A percentile compares a stretch with the other conserved stretches of the same genome.
Evolutionary conservation across 2,888 invertebrate genomes (phyloP).

Genomic region (Shargacucullia verbasci): DNA sequence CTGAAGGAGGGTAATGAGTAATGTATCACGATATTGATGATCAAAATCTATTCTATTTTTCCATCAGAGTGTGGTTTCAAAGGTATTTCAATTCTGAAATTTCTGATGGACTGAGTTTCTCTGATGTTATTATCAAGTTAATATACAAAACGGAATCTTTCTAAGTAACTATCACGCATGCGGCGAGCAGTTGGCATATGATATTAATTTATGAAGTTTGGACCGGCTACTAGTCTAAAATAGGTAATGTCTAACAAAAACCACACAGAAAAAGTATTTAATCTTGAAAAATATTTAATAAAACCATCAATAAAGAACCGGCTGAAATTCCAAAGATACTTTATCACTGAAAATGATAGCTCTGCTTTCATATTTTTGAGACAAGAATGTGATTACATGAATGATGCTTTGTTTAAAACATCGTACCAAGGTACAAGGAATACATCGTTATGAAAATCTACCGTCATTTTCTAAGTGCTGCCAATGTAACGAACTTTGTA

Average conservation of each 20-base stretch:
- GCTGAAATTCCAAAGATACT: constrained; percentile 39
- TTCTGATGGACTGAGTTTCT: too few relatives aligned
- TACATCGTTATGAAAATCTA: constrained; percentile 54
- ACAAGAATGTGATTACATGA: constrained; percentile 53
- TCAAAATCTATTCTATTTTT: constrained; percentile 46
- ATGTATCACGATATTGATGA: constrained; percentile 37
- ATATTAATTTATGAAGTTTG: too few relatives aligned
- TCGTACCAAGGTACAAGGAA: constrained; percentile 32
- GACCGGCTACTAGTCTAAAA: too few relatives aligned
- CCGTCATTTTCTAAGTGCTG: constrained; percentile 42
- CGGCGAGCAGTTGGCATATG: too few relatives aligned
- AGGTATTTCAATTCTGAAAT: constrained; percentile 10
- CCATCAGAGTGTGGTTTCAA: constrained; percentile 30
- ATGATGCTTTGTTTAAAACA: constrained; percentile 47
- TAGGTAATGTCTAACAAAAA: background rate
- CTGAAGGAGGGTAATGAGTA: constrained; percentile 18
- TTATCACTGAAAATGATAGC: constrained; percentile 39
- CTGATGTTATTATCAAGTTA: too few relatives aligned
- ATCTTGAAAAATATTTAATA: constrained; percentile 15
- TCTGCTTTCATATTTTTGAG: constrained; percentile 45
- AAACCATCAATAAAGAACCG: constrained; percentile 14
- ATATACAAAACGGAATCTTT: too few relatives aligned
- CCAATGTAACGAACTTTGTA: constrained; percentile 39
- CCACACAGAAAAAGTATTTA: constrained; percentile 1
- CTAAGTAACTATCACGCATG: too few relatives aligned